These are phyloP conservation scores for Gambusia affinis DNA, from an alignment of 2,113 vertebrate species.

Conservation along the genomic window DNA sequence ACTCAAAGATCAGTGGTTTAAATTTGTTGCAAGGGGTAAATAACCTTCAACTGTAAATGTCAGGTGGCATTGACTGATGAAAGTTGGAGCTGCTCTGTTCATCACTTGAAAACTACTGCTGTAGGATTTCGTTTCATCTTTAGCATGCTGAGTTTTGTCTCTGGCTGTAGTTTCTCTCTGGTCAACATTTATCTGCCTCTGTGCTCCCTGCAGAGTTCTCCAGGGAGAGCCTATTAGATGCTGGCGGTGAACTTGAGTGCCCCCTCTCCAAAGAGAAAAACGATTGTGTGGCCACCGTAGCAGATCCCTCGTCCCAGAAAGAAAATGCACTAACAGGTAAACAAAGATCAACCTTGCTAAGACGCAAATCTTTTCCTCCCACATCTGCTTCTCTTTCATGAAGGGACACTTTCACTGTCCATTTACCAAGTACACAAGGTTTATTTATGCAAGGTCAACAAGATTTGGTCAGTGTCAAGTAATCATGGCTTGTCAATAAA, in stretches of 20 bases:
- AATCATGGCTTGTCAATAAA: constrained; percentile 47
- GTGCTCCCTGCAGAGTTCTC: constrained; percentile 73
- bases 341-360: not conserved
- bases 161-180: not conserved
- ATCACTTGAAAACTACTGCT: not conserved
- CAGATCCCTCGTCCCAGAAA: constrained; percentile 54
- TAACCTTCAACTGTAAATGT: constrained; percentile 39
- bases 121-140: not conserved
- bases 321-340: constrained; percentile 70
- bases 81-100: not conserved
- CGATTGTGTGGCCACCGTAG: constrained; percentile 44
- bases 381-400: not conserved
- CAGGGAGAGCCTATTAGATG: constrained; percentile 76
- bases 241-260: constrained; percentile 58
- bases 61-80: constrained; percentile 37
- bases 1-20: constrained; percentile 28
- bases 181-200: constrained; percentile 21
- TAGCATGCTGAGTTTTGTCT: constrained; percentile 1
- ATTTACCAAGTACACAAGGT: constrained; percentile 1
- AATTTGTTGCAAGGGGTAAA: constrained; percentile 37
- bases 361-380: not conserved
- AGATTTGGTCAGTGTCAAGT: constrained; percentile 29
- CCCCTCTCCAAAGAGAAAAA: constrained; percentile 63
- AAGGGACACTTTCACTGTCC: constrained; percentile 5
- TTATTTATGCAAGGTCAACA: constrained; percentile 43